phyloP scores from a whole-genome alignment of 2,888 invertebrate species.

The Sphinx pinastri region DNA sequence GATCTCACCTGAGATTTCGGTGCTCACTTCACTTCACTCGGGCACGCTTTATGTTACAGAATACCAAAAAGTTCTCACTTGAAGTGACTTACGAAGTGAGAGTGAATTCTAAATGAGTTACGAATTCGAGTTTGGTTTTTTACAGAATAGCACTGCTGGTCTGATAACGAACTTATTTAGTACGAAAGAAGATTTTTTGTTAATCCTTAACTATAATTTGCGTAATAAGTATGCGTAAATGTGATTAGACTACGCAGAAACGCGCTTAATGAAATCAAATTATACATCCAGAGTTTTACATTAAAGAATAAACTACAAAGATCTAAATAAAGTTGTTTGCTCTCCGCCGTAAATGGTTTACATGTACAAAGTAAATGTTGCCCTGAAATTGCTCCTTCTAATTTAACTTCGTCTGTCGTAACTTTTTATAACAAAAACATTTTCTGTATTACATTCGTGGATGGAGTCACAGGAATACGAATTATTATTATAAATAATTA shows the following conservation, averaged over 20 bases:
- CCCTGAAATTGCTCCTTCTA: constrained; percentile 3
- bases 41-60: no score
- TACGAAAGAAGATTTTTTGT: no score
- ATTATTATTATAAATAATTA: not conserved
- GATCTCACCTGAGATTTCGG: no score
- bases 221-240: not conserved
- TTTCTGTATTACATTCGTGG: constrained; percentile 2
- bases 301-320: constrained; percentile 7
- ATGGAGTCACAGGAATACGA: not conserved
- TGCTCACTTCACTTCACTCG: no score
- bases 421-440: not conserved
- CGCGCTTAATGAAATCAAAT: not conserved
- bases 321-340: constrained; percentile 25
- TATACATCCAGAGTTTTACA: not conserved
- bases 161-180: no score
- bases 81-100: no score
- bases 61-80: no score
- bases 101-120: no score
- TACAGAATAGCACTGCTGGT: no score
- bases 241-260: not conserved
- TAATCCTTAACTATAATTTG: no score
- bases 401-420: constrained; percentile 19
- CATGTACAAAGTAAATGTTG: constrained; percentile 21
- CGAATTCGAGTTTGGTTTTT: no score
- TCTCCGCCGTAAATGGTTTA: constrained; percentile 17